Percentiles rank a stretch among this genome's conserved stretches.
Conservation (phyloP, 2,888 invertebrate genomes). For the Brachypterus glaber region DNA sequence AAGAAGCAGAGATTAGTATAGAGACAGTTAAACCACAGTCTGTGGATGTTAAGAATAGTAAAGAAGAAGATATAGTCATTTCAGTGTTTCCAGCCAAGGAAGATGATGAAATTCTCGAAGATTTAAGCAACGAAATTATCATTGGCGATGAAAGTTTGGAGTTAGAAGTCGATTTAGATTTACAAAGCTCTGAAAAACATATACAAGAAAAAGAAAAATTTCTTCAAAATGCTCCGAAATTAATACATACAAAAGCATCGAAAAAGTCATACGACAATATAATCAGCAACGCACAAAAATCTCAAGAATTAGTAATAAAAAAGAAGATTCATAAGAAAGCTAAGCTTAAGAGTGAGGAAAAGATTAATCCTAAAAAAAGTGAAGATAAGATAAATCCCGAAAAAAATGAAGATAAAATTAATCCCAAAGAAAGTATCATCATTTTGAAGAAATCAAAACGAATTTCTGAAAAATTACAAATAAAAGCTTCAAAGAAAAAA, state of each 20-base stretch:
- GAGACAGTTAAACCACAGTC: too few species aligned
- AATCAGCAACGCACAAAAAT: conserved; percentile 6
- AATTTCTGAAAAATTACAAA: too few species aligned
- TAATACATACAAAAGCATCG: conserved; percentile 27
- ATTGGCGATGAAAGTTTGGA: conserved; percentile 26
- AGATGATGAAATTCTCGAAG: conserved; percentile 5
- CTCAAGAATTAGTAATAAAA: conserved; percentile 8
- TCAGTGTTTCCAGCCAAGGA: not conserved
- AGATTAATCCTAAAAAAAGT: too few species aligned
- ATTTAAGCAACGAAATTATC: conserved; percentile 22
- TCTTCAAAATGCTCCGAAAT: conserved; percentile 1
- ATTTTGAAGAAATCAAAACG: too few species aligned
- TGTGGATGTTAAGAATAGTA: too few species aligned
- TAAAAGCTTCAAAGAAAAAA: too few species aligned
- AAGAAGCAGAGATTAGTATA: not conserved
- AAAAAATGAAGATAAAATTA: too few species aligned
- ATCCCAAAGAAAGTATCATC: too few species aligned
- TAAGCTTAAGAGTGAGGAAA: too few species aligned
- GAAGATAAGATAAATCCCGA: too few species aligned
- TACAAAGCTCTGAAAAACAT: conserved; percentile 5
- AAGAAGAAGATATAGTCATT: too few species aligned
- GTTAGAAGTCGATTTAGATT: conserved; percentile 23
- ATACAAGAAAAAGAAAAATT: conserved; percentile 3
- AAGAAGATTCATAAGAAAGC: conserved; percentile 11
- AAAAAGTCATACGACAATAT: conserved; percentile 29